Evolutionary conservation across 1,140 invertebrate species (phyloP), one percentile per base, ranked within the genome.

Genomic region (Thaumatotibia leucotreta): DNA sequence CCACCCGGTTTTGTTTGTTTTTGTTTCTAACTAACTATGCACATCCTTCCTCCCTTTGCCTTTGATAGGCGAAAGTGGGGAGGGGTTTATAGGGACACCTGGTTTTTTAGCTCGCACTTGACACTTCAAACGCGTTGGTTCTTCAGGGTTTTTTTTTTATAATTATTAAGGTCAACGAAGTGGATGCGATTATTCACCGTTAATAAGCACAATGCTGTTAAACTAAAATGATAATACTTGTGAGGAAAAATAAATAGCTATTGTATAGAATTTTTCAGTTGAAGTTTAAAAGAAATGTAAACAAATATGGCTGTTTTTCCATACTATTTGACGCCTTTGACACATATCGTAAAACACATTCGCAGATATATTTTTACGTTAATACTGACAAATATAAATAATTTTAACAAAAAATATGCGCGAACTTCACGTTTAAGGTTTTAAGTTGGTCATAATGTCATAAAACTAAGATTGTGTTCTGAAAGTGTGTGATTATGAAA

Each of bases 1-100:
- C 74, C 74, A 76, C 74, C 74, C 74, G 50, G 68, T 62, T 63
- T 66, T 75, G 67, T 76, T 76, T 76, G 74, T 76, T 76, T 75
- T 76, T 69, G 62, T 73, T 70, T 54, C 64, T 64, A 67, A 70
- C 74, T 67, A 64, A 61, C 61, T 39, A 61, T n/a, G n/a, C n/a
- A n/a, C 61, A 63, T 63, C 54, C 62, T 39, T 63, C 50, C 65
- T 61, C 61, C 67, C 65, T 64, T 24, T 58, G 33, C 8, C 49
- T 45, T 31, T 11, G 17, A 49, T 9, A 17, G 31, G 58, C 50
- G 39, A 17, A 9, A 61, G 52, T 27, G 66, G 63, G 52, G 23
- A 14, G 49, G 61, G 39, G 33, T 10, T 17, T 1, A 17, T 49
- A 14, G 14, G n/a, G 11, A 14, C 14, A 14, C 14, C 11, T 14